These are phyloP conservation scores for Marmota monax DNA, from an alignment of 2,113 vertebrate genomes.

Conservation along the genomic window DNA sequence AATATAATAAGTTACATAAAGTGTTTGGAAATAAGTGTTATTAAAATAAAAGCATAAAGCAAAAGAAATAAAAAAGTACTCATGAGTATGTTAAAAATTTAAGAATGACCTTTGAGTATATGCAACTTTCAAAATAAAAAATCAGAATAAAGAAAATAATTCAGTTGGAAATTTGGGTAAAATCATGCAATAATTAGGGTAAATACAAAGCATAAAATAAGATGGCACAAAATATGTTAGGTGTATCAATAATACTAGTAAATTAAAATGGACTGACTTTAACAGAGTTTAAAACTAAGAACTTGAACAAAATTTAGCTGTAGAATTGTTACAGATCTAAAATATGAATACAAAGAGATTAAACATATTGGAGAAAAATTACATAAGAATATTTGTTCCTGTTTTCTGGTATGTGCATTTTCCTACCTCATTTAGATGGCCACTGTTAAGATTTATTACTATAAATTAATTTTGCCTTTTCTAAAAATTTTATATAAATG, in stretches of 20 bases:
- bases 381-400: neutral
- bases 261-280: neutral
- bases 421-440: neutral
- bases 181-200: neutral
- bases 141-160: neutral
- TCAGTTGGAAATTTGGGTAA: neutral
- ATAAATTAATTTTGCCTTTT: neutral
- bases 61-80: neutral
- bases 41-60: too few relatives aligned
- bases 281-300: neutral
- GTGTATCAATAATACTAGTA: neutral
- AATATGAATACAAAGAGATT: neutral
- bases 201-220: conserved; percentile 5
- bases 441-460: neutral
- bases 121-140: neutral
- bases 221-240: neutral
- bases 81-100: neutral
- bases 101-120: neutral
- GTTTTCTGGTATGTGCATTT: neutral
- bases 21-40: too few relatives aligned
- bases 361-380: neutral
- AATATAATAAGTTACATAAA: too few relatives aligned
- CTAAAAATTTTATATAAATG: neutral
- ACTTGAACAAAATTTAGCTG: neutral
- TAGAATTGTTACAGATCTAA: neutral